Conservation (phyloP, 2,888 invertebrate species). For the Nowickia ferox region DNA sequence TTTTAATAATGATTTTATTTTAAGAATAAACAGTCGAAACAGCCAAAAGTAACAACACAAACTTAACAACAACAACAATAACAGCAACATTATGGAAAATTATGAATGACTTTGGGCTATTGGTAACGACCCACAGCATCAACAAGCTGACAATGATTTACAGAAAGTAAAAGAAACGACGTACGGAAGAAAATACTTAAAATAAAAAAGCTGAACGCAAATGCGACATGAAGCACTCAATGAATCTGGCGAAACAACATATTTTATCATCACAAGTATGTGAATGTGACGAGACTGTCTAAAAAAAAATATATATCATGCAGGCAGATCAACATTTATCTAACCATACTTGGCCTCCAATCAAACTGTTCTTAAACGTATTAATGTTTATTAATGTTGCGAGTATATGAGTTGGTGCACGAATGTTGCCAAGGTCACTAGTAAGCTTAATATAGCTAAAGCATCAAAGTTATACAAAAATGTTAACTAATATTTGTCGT, state of each 20-base stretch:
- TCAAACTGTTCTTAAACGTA: slow-evolving; percentile 12
- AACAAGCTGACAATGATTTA: slow-evolving; percentile 13
- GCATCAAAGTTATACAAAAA: too few relatives aligned
- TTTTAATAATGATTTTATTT: slow-evolving; percentile 32
- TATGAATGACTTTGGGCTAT: slow-evolving; percentile 74
- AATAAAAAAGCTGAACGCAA: slow-evolving; percentile 52
- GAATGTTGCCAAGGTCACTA: background rate
- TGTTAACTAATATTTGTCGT: too few relatives aligned
- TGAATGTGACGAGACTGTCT: slow-evolving; percentile 66
- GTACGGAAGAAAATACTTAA: slow-evolving; percentile 33
- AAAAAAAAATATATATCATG: slow-evolving; percentile 44
- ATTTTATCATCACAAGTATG: slow-evolving; percentile 73
- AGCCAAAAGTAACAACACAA: background rate
- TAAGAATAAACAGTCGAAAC: background rate
- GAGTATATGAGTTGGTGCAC: background rate
- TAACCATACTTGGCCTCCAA: background rate
- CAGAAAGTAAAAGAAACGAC: background rate
- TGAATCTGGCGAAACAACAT: slow-evolving; percentile 74
- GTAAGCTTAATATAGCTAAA: too few relatives aligned
- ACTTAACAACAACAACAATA: background rate
- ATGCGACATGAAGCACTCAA: slow-evolving; percentile 74
- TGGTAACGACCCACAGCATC: slow-evolving; percentile 58
- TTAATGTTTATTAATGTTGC: background rate
- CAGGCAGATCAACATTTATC: slow-evolving; percentile 37
- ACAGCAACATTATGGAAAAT: slow-evolving; percentile 60